A percentile compares a stretch with the other conserved stretches of the same genome.
Evolutionary conservation across 2,797 vertebrate genomes (phyloP).

Genomic region (Mus spretus): DNA sequence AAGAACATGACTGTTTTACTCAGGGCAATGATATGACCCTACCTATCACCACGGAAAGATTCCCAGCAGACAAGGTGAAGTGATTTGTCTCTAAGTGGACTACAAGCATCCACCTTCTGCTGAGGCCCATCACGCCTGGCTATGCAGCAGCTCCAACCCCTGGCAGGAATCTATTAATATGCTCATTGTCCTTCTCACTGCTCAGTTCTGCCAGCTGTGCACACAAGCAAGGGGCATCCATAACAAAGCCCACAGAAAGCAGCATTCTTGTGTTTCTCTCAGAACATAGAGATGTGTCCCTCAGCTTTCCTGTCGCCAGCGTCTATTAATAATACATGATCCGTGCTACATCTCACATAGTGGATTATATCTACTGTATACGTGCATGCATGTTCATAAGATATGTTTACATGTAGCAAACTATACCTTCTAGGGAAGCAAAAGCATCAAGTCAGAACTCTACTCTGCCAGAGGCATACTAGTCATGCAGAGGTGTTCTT

Average conservation of each 20-base stretch:
- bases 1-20: background rate
- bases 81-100: background rate
- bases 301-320: no score
- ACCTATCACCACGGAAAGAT: background rate
- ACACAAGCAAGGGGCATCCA: fast-evolving
- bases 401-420: background rate
- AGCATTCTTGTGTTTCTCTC: background rate
- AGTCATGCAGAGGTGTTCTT: background rate
- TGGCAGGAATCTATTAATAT: background rate
- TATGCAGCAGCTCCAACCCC: background rate
- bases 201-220: background rate
- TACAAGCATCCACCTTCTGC: fast-evolving
- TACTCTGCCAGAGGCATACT: background rate
- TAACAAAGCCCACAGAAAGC: background rate
- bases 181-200: background rate
- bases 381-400: no score
- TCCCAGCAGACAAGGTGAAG: fast-evolving
- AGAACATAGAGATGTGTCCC: fast-evolving
- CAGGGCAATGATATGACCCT: background rate
- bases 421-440: background rate
- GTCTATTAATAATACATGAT: background rate
- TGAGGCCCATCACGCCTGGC: fast-evolving
- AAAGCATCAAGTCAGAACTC: background rate
- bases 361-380: no score
- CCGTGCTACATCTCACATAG: background rate